These are phyloP conservation scores for Oreochromis aureus DNA, from an alignment of 2,113 vertebrate species.

Conservation along the genomic window DNA sequence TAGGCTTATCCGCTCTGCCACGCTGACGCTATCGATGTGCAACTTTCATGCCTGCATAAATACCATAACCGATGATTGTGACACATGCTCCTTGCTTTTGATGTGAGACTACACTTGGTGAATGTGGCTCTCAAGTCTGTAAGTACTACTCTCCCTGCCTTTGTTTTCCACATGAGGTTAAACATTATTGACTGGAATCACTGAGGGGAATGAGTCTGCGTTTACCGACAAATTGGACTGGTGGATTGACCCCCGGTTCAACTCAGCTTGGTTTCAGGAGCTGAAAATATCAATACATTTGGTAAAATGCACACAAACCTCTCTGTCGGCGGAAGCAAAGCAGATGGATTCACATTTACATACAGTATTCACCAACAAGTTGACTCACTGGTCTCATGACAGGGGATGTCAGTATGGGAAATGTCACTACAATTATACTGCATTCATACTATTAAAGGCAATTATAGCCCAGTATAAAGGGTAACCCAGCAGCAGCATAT, in stretches of 20 bases:
- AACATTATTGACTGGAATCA: constrained; percentile 54
- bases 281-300: constrained; percentile 47
- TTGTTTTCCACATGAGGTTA: constrained; percentile 53
- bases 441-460: constrained; percentile 30
- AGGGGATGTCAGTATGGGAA: constrained; percentile 3
- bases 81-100: constrained; percentile 32
- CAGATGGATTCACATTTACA: constrained; percentile 24
- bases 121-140: constrained; percentile 7
- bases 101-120: constrained; percentile 13
- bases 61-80: constrained; percentile 29
- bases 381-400: constrained; percentile 21
- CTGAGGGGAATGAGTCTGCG: constrained; percentile 44
- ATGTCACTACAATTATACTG: constrained; percentile 48
- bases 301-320: constrained; percentile 1
- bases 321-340: neutral
- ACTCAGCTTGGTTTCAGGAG: constrained; percentile 12
- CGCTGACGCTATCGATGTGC: constrained; percentile 50
- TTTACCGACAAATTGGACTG: constrained; percentile 52
- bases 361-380: constrained; percentile 20
- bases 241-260: constrained; percentile 47
- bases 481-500: neutral
- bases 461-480: constrained; percentile 38
- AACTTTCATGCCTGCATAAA: constrained; percentile 54
- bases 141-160: constrained; percentile 1
- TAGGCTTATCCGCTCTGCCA: constrained; percentile 39